Evolutionary conservation across 2,888 invertebrate genomes (phyloP).

Genomic region (Ectropis crepuscularia): DNA sequence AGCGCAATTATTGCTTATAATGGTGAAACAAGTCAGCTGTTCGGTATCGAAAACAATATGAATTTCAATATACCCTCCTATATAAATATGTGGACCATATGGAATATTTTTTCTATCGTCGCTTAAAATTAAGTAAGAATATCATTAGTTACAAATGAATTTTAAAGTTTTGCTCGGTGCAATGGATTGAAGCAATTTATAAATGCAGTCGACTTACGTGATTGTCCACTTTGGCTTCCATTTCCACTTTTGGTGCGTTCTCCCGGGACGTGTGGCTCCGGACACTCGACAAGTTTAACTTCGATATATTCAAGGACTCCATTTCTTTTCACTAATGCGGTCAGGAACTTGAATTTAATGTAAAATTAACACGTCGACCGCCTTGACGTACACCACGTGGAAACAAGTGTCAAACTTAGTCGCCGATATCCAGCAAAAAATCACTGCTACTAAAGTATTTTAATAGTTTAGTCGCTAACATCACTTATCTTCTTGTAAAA

Average conservation of each 20-base stretch:
- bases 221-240: constrained; percentile 61
- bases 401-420: constrained; percentile 73
- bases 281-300: constrained; percentile 73
- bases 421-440: constrained; percentile 49
- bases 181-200: constrained; percentile 7
- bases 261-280: constrained; percentile 62
- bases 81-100: constrained; percentile 34
- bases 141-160: not conserved
- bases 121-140: too few relatives aligned
- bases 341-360: constrained; percentile 53
- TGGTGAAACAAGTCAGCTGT: constrained; percentile 33
- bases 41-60: constrained; percentile 48
- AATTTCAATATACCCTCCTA: not conserved
- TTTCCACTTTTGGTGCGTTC: constrained; percentile 57
- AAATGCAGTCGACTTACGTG: constrained; percentile 58
- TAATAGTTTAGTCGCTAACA: constrained; percentile 45
- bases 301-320: constrained; percentile 79
- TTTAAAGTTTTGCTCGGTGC: not conserved
- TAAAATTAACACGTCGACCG: constrained; percentile 75
- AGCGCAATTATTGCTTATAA: constrained; percentile 3
- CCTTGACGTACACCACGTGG: constrained; percentile 81
- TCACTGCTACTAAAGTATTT: constrained; percentile 45
- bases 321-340: constrained; percentile 56
- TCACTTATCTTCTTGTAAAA: constrained; percentile 49
- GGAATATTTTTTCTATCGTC: not conserved